phyloP scores from a whole-genome alignment of 2,113 vertebrate species.

The Tylochromis polylepis region DNA sequence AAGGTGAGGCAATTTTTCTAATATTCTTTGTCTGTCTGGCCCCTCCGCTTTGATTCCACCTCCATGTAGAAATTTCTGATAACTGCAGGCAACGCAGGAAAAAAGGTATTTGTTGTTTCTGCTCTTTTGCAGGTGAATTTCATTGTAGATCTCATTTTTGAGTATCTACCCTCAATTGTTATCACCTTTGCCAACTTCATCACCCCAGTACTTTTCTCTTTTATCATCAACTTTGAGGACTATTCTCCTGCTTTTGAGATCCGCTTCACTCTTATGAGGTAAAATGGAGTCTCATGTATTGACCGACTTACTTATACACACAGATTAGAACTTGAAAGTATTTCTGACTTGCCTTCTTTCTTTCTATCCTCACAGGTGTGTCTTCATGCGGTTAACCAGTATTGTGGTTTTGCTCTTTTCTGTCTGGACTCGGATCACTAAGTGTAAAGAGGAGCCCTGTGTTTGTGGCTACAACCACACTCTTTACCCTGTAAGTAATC shows the following conservation, averaged over 20 bases:
- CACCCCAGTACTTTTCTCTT: constrained; percentile 81
- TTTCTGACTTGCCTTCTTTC: background rate
- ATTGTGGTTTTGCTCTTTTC: constrained; percentile 88
- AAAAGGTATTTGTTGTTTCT: background rate
- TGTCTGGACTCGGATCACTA: constrained; percentile 84
- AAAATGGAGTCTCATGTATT: background rate
- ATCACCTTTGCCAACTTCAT: constrained; percentile 91
- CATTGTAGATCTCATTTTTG: constrained; percentile 76
- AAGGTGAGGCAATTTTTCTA: constrained; percentile 6
- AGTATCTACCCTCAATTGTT: constrained; percentile 93
- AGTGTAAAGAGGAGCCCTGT: constrained; percentile 68
- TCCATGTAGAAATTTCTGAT: background rate
- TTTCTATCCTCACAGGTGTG: constrained; percentile 75
- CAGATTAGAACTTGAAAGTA: background rate
- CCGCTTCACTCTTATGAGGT: constrained; percentile 89
- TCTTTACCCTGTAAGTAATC: constrained; percentile 82
- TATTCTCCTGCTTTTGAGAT: constrained; percentile 93
- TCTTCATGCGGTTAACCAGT: constrained; percentile 90
- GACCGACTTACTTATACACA: background rate
- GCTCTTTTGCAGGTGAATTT: constrained; percentile 50
- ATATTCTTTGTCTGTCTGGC: background rate
- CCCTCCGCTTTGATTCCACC: rapidly evolving
- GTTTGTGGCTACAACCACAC: constrained; percentile 87
- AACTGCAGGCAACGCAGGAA: background rate
- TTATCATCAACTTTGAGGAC: constrained; percentile 86